Conservation (phyloP, 2,797 vertebrate genomes). For the Coilia nasus region DNA sequence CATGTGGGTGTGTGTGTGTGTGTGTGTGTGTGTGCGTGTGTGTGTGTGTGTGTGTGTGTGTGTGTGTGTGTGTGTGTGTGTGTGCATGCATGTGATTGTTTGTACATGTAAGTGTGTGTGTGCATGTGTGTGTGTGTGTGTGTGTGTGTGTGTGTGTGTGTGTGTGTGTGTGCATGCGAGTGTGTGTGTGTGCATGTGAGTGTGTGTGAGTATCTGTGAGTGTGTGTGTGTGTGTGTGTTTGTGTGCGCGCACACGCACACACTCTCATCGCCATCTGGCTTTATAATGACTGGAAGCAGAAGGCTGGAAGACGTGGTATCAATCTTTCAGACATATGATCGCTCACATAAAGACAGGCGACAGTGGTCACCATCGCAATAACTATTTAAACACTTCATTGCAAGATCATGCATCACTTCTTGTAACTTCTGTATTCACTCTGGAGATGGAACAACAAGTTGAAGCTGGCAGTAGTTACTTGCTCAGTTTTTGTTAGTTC, state of each 20-base stretch:
- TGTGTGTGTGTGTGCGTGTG: too few relatives aligned
- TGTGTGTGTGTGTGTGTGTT: conserved; percentile 43
- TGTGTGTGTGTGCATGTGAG: neutral
- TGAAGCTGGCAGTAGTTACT: neutral
- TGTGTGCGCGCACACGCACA: conserved; percentile 33
- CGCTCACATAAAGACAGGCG: conserved; percentile 51
- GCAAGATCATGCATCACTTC: conserved; percentile 52
- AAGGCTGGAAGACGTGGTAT: conserved; percentile 55
- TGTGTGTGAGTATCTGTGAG: conserved; percentile 33
- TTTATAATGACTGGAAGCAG: conserved; percentile 55
- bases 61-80: too few relatives aligned
- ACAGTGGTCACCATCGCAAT: conserved; percentile 62
- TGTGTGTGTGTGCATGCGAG: neutral
- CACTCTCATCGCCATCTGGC: conserved; percentile 56
- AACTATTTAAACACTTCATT: conserved; percentile 64
- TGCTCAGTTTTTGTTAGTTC: neutral
- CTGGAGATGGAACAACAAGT: neutral
- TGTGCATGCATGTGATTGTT: neutral
- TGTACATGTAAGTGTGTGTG: neutral
- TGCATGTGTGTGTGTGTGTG: neutral
- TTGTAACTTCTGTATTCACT: neutral
- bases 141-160: neutral
- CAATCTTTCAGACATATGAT: conserved; percentile 65
- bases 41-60: too few relatives aligned
- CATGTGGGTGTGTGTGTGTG: too few relatives aligned